Conservation (phyloP, 2,113 vertebrate genomes). For the Aegithalos caudatus region DNA sequence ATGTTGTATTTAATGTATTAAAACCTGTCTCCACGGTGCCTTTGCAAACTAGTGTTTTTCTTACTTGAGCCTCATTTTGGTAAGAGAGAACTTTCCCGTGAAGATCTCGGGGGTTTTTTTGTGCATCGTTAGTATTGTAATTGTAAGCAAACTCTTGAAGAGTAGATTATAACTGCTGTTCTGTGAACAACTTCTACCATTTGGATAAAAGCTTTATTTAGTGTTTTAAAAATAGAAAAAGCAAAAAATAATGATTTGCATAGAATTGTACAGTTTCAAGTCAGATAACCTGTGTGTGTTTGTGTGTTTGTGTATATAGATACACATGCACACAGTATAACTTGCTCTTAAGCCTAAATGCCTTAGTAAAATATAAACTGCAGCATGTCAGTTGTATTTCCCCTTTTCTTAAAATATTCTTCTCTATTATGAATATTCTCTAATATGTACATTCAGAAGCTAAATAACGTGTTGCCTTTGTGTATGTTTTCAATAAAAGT, state of each 20-base stretch:
- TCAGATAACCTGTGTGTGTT: background rate
- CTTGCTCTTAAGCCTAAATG: conserved; percentile 63
- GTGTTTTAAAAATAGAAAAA: background rate
- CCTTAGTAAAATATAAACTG: conserved; percentile 73
- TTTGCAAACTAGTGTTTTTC: conserved; percentile 75
- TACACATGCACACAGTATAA: background rate
- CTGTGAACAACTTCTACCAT: conserved; percentile 75
- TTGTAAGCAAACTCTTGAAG: conserved; percentile 78
- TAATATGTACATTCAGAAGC: conserved; percentile 65
- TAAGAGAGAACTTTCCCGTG: conserved; percentile 58
- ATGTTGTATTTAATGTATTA: conserved; percentile 78
- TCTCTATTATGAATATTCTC: conserved; percentile 44
- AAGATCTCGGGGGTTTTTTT: background rate
- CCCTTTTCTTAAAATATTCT: conserved; percentile 56
- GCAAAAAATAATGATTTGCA: background rate
- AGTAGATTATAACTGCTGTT: conserved; percentile 76
- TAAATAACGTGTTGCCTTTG: conserved; percentile 61
- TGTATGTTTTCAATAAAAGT: conserved; percentile 79
- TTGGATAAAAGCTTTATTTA: conserved; percentile 45
- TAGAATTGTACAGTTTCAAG: conserved; percentile 52
- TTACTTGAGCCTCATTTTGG: conserved; percentile 67
- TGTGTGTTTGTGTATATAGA: conserved; percentile 29
- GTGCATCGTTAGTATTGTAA: conserved; percentile 48
- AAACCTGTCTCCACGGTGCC: conserved; percentile 79
- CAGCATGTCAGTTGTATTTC: conserved; percentile 9